Base-by-base conservation (phyloP, 1,140 invertebrate genomes). In the Drosophila eugracilis region DNA sequence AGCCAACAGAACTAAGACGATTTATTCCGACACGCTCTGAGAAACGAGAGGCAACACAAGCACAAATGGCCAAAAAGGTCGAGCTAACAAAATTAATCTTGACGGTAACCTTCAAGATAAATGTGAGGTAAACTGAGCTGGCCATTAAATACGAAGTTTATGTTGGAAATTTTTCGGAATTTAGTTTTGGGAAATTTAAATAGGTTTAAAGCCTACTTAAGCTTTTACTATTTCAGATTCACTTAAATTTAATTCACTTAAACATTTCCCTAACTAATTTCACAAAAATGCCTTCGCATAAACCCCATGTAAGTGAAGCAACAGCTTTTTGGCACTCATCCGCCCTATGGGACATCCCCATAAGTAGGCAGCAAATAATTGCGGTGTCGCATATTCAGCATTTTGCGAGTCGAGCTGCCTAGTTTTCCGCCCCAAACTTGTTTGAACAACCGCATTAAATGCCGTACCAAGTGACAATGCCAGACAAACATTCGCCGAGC, bases 11-110 rank as follows among this genome's bases (percentile, higher is more conserved):
- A 75, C 72, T 75, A 75, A 75, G 72, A 58, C 70, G 70, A 75
- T 75, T 75, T 75, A 74, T 75, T 74, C 66, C 72, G 60, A 75
- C 72, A 75, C 59, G 72, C 60, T 75, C 60, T 15, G 52, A 58
- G 39, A 19, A 66, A 4, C 71, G 47, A 42, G 24, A 66, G 36
- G 37, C 63, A 66, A 36, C 47, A 26, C 47, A 26, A 59, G 49
- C 55, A 57, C 55, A 63, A 69, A 67, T 67, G 62, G 71, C 52
- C 50, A 57, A 57, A 75, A 66, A 75, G 72, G 59, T 65, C 72
- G 60, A 50, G 52, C 47, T 49, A 75, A 66, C 60, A 75, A 58
- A 75, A 55, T 66, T 66, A 54, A 69, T 69, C 63, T 67, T 66
- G 32, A 32, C 36, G 21, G 45, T 19, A 30, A 59, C 17, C 65